phyloP scores from a whole-genome alignment of 2,888 invertebrate genomes.

The Monopis laevigella region DNA sequence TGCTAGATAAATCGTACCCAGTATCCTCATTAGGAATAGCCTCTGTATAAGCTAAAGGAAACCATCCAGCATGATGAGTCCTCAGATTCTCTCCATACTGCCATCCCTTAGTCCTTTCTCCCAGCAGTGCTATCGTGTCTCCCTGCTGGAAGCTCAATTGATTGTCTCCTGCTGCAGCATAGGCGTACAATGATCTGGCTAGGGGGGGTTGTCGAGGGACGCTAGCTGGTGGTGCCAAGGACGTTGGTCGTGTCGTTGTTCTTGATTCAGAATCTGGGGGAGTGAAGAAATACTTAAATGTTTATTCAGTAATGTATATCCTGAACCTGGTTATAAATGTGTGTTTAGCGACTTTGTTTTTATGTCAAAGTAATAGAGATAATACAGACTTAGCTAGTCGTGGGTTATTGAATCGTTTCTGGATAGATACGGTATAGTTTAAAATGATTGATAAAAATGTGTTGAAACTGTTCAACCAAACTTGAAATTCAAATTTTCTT shows the following conservation, averaged over 20 bases:
- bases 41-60: slow-evolving; percentile 94
- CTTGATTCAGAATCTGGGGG: slow-evolving; percentile 43
- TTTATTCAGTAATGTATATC: too few species aligned
- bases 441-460: too few species aligned
- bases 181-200: slow-evolving; percentile 88
- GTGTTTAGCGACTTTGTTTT: too few species aligned
- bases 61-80: slow-evolving; percentile 94
- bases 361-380: too few species aligned
- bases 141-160: slow-evolving; percentile 93
- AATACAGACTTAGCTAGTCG: too few species aligned
- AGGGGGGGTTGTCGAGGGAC: slow-evolving; percentile 75
- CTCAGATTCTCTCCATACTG: slow-evolving; percentile 95
- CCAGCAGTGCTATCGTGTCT: slow-evolving; percentile 87
- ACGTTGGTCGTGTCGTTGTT: slow-evolving; percentile 68
- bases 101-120: slow-evolving; percentile 94
- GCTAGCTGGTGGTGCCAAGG: slow-evolving; percentile 69
- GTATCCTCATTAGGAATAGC: slow-evolving; percentile 73
- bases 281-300: too few species aligned
- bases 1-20: slow-evolving; percentile 55
- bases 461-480: too few species aligned
- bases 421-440: too few species aligned
- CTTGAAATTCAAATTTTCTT: too few species aligned
- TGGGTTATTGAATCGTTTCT: too few species aligned
- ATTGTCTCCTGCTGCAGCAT: slow-evolving; percentile 88
- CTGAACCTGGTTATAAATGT: too few species aligned